phyloP scores from a whole-genome alignment of 2,888 invertebrate species.

The Catocala fraxini region DNA sequence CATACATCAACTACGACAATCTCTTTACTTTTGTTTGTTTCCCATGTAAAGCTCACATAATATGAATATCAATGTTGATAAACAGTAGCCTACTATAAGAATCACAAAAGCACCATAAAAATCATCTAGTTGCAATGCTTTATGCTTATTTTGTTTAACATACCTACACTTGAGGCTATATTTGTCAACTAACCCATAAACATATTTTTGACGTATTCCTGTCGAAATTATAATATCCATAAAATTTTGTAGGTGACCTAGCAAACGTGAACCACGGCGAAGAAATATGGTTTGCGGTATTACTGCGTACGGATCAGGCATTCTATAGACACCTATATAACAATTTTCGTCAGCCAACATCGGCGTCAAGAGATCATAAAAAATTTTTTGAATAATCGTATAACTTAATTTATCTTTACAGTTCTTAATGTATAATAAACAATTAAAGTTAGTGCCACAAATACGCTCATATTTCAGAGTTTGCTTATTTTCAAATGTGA shows the following conservation, averaged over 20 bases:
- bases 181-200: background rate
- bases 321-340: constrained; percentile 33
- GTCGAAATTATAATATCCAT: too few relatives aligned
- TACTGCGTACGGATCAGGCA: constrained; percentile 40
- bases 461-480: background rate
- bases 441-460: constrained; percentile 49
- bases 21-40: too few relatives aligned
- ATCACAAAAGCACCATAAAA: constrained; percentile 4
- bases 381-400: constrained; percentile 43
- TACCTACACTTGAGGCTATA: background rate
- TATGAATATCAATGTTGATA: background rate
- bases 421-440: constrained; percentile 45
- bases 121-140: background rate
- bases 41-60: background rate
- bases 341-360: constrained; percentile 48
- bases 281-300: constrained; percentile 51
- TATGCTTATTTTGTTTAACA: background rate
- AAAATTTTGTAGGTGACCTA: background rate
- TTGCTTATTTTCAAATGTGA: constrained; percentile 1
- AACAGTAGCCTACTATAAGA: constrained; percentile 6
- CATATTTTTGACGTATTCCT: background rate
- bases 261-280: constrained; percentile 58
- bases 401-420: constrained; percentile 32
- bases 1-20: too few relatives aligned
- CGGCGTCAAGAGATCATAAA: constrained; percentile 39